These are phyloP conservation scores for Chiridota heheva DNA, from an alignment of 35 echinoderm and acorn worm genomes.

Conservation along the genomic window DNA sequence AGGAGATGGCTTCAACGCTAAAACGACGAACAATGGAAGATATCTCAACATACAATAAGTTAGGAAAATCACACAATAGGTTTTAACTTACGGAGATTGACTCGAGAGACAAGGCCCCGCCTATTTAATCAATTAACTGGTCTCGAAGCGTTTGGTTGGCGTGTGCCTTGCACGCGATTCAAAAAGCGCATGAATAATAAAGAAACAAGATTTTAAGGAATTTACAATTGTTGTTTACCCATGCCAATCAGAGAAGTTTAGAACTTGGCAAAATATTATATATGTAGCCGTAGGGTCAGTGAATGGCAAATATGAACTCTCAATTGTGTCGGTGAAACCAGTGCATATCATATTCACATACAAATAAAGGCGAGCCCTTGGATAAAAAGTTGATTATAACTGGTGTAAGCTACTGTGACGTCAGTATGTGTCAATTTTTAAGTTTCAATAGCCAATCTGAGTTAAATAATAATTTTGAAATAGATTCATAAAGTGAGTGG, in stretches of 20 bases:
- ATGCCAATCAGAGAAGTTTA: constrained; percentile 1
- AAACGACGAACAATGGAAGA: background rate
- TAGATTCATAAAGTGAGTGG: too few species aligned
- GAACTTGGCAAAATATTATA: background rate
- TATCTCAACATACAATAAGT: background rate
- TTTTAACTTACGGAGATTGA: background rate
- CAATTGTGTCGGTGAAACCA: background rate
- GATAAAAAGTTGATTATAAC: too few species aligned
- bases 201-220: constrained; percentile 10
- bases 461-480: too few species aligned
- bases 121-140: constrained; percentile 43
- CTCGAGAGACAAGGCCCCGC: constrained; percentile 9
- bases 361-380: too few species aligned
- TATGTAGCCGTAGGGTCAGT: background rate
- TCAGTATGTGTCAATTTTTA: too few species aligned
- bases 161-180: constrained; percentile 32
- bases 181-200: constrained; percentile 19
- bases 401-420: too few species aligned
- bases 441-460: too few species aligned
- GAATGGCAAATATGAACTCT: background rate
- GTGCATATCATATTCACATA: background rate
- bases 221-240: constrained; percentile 12
- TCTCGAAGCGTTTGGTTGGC: background rate
- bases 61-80: background rate
- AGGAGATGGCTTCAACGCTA: background rate